Base-by-base conservation (phyloP, 2,888 invertebrate genomes). In the Brachyopa scutellaris region DNA sequence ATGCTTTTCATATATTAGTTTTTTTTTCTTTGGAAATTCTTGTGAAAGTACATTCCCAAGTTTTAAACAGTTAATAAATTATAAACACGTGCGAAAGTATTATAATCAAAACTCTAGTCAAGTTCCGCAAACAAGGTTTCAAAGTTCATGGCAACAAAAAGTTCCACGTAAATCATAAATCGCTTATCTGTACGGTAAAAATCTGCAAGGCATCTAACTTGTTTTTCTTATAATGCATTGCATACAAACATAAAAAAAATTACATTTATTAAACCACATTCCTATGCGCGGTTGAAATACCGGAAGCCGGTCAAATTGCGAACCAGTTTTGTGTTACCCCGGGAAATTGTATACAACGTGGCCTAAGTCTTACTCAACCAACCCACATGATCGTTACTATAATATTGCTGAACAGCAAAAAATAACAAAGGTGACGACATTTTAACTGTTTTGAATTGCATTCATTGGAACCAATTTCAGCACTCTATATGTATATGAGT, bases 221-320 rank as follows among this genome's bases (percentile, higher is more conserved):
- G 51, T 66, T 64, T 29, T 17, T 11, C 3, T 2, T n/a, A n/a
- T 1, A 21, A 21, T 36, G 7, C 13, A 13, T 45, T 23, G 7
- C 7, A 23, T 47, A 36, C 8, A 11, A 64, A 11, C 8, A 47
- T 5, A 47, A 67, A n/a, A 26, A 21, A 36, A 23, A 64, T 53
- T 53, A 53, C 42, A 67, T 31, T 31, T 42, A 53, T 67, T 9
- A 42, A 53, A 45, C 66, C 17, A 11, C 53, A 67, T 53, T 53
- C 45, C 33, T n/a, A 17, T 9, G 15, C n/a, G 7, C 26, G 23
- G n/a, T 23, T 61, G 42, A 53, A 42, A 36, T 55, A 51, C 62
- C 72, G 72, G 61, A 72, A 72, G 62, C 21, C 53, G 36, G 72
- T 72, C 42, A 45, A 23, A 36, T 29, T 42, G 6, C 17, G 29